Conservation (phyloP, 2,113 vertebrate species). For the Psephotus haematonotus region DNA sequence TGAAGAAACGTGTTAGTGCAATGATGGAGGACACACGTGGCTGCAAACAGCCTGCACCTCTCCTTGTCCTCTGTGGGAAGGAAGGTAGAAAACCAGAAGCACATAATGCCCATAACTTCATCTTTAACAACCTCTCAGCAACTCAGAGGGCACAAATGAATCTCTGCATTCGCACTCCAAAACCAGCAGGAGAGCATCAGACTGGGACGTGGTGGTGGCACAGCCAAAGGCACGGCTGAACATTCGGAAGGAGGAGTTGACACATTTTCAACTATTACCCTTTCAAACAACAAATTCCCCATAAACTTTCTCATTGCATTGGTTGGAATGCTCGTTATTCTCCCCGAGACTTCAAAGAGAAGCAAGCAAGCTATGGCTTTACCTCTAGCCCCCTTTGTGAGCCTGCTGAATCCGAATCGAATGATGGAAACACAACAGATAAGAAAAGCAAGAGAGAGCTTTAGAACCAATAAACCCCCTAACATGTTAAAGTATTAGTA, state of each 20-base stretch:
- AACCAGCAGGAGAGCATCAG: not conserved
- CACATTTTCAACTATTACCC: constrained; percentile 9
- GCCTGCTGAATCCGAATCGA: not conserved
- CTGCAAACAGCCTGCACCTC: not conserved
- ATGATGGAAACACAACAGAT: constrained; percentile 23
- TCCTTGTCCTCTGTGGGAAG: not conserved
- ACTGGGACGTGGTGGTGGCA: not conserved
- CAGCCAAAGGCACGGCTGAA: not conserved
- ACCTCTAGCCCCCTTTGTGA: not conserved
- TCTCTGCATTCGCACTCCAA: not conserved
- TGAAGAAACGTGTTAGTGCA: not conserved
- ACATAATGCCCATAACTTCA: not conserved
- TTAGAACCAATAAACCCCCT: constrained; percentile 8
- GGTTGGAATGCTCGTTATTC: constrained; percentile 21
- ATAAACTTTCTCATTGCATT: not conserved
- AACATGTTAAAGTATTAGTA: not conserved
- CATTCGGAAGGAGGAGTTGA: constrained; percentile 22
- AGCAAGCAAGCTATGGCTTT: not conserved
- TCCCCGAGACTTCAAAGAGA: constrained; percentile 31
- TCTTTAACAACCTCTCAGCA: not conserved
- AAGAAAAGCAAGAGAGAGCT: constrained; percentile 34
- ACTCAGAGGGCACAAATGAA: not conserved
- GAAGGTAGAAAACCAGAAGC: not conserved
- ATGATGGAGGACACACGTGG: not conserved
- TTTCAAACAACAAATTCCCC: constrained; percentile 28